phyloP scores from a whole-genome alignment of 2,113 vertebrate genomes.

The Athene cunicularia region DNA sequence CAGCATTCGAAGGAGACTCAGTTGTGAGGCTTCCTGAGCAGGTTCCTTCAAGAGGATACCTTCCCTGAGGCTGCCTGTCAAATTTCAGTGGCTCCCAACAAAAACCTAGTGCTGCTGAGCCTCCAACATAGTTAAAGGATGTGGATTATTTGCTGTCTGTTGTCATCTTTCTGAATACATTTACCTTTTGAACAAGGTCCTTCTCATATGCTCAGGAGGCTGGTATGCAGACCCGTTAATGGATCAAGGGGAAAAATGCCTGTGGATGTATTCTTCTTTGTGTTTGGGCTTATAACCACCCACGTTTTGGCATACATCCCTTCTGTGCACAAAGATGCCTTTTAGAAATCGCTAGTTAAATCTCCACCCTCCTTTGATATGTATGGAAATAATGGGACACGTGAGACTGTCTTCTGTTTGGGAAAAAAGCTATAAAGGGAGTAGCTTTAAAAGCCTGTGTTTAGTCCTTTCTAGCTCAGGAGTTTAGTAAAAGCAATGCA shows the following conservation, averaged over 20 bases:
- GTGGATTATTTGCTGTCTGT: slow-evolving; percentile 1
- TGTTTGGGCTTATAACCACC: slow-evolving; percentile 65
- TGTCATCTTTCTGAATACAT: slow-evolving; percentile 59
- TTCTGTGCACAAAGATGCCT: slow-evolving; percentile 68
- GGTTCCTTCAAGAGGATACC: not conserved
- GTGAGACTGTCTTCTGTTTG: slow-evolving; percentile 53
- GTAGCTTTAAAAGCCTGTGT: slow-evolving; percentile 22
- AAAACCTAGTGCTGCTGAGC: not conserved
- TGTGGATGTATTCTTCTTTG: slow-evolving; percentile 67
- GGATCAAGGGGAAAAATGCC: slow-evolving; percentile 67
- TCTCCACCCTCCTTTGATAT: slow-evolving; percentile 69
- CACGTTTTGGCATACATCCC: slow-evolving; percentile 66
- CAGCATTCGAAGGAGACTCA: accelerated
- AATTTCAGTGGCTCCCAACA: not conserved
- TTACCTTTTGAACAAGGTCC: slow-evolving; percentile 68
- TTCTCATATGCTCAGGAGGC: slow-evolving; percentile 33
- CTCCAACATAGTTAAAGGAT: not conserved
- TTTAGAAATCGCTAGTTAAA: slow-evolving; percentile 60
- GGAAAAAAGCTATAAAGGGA: not conserved
- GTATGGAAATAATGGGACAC: slow-evolving; percentile 67
- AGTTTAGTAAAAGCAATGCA: not conserved
- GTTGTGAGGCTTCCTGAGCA: not conserved
- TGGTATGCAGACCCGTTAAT: slow-evolving; percentile 65
- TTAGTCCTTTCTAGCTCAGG: not conserved
- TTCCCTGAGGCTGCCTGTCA: not conserved